Evolutionary conservation across 2,888 invertebrate genomes (phyloP).

Genomic region (Dryocosmus kuriphilus): DNA sequence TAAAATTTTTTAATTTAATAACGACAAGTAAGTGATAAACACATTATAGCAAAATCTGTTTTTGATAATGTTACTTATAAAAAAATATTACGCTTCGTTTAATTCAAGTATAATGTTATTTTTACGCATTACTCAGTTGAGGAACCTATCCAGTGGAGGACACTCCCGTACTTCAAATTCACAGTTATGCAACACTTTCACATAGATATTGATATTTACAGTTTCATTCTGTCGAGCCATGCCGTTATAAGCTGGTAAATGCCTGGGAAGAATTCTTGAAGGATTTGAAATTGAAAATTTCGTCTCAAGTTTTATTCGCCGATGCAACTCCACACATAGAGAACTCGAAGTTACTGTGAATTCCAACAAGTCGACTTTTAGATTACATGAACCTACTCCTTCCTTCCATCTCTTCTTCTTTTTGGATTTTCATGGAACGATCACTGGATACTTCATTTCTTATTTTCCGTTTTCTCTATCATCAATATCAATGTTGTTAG

Average conservation of each 20-base stretch:
- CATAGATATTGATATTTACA: conserved; percentile 23
- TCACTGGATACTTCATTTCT: neutral
- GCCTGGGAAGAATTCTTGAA: conserved; percentile 11
- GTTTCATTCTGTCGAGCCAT: neutral
- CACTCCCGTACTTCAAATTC: neutral
- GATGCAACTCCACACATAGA: neutral
- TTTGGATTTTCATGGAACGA: neutral
- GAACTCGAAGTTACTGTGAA: conserved; percentile 12
- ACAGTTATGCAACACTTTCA: neutral
- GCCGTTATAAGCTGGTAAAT: neutral
- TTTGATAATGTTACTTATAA: too few species aligned
- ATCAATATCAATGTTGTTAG: conserved; percentile 15
- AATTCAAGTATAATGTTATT: too few species aligned
- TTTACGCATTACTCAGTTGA: too few species aligned
- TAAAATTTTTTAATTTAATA: too few species aligned
- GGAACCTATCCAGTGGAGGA: too few species aligned
- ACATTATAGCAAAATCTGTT: too few species aligned
- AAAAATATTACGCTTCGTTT: too few species aligned
- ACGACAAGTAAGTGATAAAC: too few species aligned
- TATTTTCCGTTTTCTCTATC: neutral
- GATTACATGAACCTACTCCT: conserved; percentile 11
- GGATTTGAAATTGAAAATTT: conserved; percentile 31
- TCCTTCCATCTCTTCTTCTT: neutral
- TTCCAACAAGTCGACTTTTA: conserved; percentile 21
- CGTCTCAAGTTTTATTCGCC: conserved; percentile 11